Evolutionary conservation across 2,113 vertebrate genomes (phyloP).

Genomic region (Verasper variegatus): DNA sequence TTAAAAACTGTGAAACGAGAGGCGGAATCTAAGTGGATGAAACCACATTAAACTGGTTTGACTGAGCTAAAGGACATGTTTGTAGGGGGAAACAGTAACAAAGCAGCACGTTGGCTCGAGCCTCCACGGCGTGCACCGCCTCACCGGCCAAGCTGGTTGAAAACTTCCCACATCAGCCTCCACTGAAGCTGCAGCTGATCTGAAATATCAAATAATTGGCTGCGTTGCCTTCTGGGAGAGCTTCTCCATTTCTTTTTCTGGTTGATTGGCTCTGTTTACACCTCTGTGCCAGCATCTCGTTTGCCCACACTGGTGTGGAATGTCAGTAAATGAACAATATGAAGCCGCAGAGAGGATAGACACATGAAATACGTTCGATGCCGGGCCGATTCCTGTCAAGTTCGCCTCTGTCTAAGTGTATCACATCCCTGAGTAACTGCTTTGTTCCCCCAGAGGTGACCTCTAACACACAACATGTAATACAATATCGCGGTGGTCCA

Average conservation of each 20-base stretch:
- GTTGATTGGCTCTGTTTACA: constrained; percentile 65
- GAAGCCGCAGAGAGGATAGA: constrained; percentile 22
- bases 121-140: constrained; percentile 33
- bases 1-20: constrained; percentile 10
- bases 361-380: constrained; percentile 5
- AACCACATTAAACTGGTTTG: neutral
- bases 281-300: constrained; percentile 41
- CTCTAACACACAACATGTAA: constrained; percentile 12
- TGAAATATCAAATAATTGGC: constrained; percentile 66
- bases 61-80: constrained; percentile 11
- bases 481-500: constrained; percentile 8
- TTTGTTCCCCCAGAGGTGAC: constrained; percentile 26
- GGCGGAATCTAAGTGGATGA: constrained; percentile 17
- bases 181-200: constrained; percentile 37
- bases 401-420: neutral
- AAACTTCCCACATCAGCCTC: constrained; percentile 45
- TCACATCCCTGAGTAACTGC: constrained; percentile 6
- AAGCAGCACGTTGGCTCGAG: constrained; percentile 1
- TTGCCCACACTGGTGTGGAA: constrained; percentile 45
- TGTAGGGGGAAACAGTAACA: constrained; percentile 18
- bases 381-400: neutral
- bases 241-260: constrained; percentile 62
- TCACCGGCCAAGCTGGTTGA: constrained; percentile 48
- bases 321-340: constrained; percentile 44
- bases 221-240: constrained; percentile 53